These are phyloP conservation scores for Diplosoma virens DNA, from an alignment of 23 tunicate genomes.

Conservation along the genomic window DNA sequence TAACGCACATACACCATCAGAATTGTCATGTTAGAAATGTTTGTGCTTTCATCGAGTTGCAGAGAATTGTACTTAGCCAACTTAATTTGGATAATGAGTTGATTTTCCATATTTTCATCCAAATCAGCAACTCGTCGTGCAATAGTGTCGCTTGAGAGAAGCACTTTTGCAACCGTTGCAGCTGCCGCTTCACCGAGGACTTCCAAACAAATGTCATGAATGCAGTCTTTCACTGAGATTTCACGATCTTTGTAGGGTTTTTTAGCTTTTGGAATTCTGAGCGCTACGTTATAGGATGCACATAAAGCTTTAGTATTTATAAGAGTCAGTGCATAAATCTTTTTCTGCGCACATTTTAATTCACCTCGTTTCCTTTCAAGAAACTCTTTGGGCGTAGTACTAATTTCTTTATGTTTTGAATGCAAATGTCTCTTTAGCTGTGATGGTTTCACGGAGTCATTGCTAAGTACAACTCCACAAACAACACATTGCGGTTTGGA, in stretches of 20 bases:
- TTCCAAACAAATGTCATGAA: conserved; percentile 28
- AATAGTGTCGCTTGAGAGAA: conserved; percentile 22
- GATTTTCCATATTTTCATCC: conserved; percentile 18
- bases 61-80: conserved; percentile 25
- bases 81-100: conserved; percentile 5
- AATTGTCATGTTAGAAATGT: no score
- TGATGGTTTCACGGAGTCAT: conserved; percentile 20
- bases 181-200: conserved; percentile 28
- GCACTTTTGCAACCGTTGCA: conserved; percentile 26
- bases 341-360: conserved; percentile 16
- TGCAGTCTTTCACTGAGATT: no score
- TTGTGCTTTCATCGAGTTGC: conserved; percentile 18
- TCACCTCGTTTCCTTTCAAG: conserved; percentile 20
- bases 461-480: conserved; percentile 19
- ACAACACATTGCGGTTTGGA: neutral
- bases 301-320: conserved; percentile 16
- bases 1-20: conserved; percentile 14
- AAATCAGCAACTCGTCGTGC: conserved; percentile 28
- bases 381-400: conserved; percentile 15
- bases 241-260: no score
- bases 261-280: neutral
- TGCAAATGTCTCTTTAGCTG: conserved; percentile 15
- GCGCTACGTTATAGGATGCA: conserved; percentile 13
- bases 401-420: conserved; percentile 19
- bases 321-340: conserved; percentile 10